Percentiles rank a stretch among this genome's conserved stretches.
Evolutionary conservation across 2,113 vertebrate genomes (phyloP).

Genomic region (Castor canadensis): DNA sequence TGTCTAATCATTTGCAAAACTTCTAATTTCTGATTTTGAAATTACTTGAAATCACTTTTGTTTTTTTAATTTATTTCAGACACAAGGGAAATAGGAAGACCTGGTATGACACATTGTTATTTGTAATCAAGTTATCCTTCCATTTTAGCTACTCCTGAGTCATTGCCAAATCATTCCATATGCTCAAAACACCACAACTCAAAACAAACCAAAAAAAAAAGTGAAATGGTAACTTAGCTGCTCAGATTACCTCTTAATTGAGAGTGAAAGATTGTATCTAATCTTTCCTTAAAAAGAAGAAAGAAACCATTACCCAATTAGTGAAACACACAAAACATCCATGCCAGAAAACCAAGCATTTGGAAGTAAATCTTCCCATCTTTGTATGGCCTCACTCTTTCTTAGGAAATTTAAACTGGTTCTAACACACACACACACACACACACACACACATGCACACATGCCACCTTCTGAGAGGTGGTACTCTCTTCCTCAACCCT

Average conservation of each 20-base stretch:
- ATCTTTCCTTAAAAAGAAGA: background rate
- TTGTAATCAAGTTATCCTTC: background rate
- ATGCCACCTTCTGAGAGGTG: background rate
- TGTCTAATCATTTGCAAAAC: background rate
- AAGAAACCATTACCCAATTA: background rate
- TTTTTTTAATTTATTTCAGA: background rate
- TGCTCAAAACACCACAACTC: background rate
- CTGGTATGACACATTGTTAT: background rate
- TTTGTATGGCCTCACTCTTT: background rate
- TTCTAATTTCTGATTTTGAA: background rate
- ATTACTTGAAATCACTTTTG: no score
- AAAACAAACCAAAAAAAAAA: background rate
- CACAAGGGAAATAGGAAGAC: background rate
- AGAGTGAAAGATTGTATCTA: background rate
- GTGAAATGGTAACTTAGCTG: no score
- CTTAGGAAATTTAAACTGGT: background rate
- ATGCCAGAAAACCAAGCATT: background rate
- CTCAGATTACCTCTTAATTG: background rate
- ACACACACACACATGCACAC: no score
- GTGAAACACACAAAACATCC: background rate
- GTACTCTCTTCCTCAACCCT: background rate
- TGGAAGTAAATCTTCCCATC: background rate
- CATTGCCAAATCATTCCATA: background rate
- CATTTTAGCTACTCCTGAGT: background rate
- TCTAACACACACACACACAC: background rate